Evolutionary conservation across 1,140 invertebrate genomes (phyloP), one percentile per base, ranked within the genome.

Genomic region (Globodera rostochiensis): DNA sequence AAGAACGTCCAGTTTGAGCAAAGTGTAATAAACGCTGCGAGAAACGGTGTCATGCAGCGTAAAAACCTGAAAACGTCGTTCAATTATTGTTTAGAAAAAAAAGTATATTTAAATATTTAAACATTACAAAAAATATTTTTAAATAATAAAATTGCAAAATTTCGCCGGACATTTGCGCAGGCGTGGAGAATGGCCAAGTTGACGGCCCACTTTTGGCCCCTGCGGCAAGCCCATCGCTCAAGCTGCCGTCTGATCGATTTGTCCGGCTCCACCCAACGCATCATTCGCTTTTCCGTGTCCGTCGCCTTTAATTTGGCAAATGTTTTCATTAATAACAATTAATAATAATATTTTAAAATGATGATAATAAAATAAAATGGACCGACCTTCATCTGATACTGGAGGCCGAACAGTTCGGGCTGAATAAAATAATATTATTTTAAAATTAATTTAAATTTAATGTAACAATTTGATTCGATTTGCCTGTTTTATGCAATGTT

Each of bases 241-340:
- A 87, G 83, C 71, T 87, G 86, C 74, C 83, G 82, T 66, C 83
- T 50, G 1, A 87, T 70, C 1, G 86, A 84, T 46, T 88, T 87
- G 76, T 88, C 86, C 70, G 85, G 73, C 74, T 89, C 86, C 47
- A 87, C 80, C 87, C 87, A 87, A 36, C 86, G 83, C 82, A 86
- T 80, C 73, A 84, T 83, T 73, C 86, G 70, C 25, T 73, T 73
- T 70, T 87, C 86, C n/a, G 86, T 86, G 79, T 87, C 86, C 57
- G 77, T 84, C 4, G 70, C 80, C 47, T 79, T 64, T 4, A 64
- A 64, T 21, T 64, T 36, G 36, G 36, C 36, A 36, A 36, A 64
- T 53, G 50, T 53, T 53, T 9, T 53, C 4, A 64, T 36, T 36
- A 3, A 64, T 19, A 64, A 19, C 19, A 64, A 19, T 15, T 19